Evolutionary conservation across 2,888 invertebrate genomes (phyloP).

Genomic region (Leucania comma): DNA sequence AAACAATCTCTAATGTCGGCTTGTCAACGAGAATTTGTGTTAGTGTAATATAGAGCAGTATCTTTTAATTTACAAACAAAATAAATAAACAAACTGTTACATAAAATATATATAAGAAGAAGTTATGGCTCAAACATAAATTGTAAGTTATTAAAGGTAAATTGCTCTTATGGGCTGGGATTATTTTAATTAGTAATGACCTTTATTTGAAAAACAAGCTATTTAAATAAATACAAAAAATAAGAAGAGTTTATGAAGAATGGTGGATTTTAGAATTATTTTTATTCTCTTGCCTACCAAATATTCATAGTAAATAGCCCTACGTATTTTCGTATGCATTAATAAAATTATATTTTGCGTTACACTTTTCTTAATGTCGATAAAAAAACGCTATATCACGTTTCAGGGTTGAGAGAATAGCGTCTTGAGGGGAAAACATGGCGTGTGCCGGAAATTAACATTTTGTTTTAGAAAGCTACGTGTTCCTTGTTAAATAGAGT

Average conservation of each 20-base stretch:
- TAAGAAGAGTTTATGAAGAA: neutral
- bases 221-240: neutral
- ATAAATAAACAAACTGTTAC: slow-evolving; percentile 53
- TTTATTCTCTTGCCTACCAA: neutral
- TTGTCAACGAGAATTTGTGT: slow-evolving; percentile 90
- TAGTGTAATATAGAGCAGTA: slow-evolving; percentile 81
- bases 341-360: slow-evolving; percentile 40
- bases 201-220: slow-evolving; percentile 4
- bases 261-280: slow-evolving; percentile 2
- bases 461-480: slow-evolving; percentile 74
- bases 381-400: slow-evolving; percentile 60
- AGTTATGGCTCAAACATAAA: slow-evolving; percentile 43
- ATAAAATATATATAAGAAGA: slow-evolving; percentile 49
- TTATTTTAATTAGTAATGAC: slow-evolving; percentile 1
- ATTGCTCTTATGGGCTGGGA: slow-evolving; percentile 14
- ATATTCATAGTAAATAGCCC: neutral
- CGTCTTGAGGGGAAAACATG: slow-evolving; percentile 62
- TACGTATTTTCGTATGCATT: slow-evolving; percentile 3
- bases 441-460: slow-evolving; percentile 79
- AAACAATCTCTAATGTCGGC: slow-evolving; percentile 73
- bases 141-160: slow-evolving; percentile 13
- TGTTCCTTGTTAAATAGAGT: slow-evolving; percentile 58
- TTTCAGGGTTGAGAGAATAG: slow-evolving; percentile 49
- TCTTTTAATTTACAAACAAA: slow-evolving; percentile 59
- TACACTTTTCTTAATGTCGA: slow-evolving; percentile 37